A percentile compares a stretch with the other conserved stretches of the same genome.
phyloP scores from a whole-genome alignment of 2,888 invertebrate genomes.

The Euplagia quadripunctaria region DNA sequence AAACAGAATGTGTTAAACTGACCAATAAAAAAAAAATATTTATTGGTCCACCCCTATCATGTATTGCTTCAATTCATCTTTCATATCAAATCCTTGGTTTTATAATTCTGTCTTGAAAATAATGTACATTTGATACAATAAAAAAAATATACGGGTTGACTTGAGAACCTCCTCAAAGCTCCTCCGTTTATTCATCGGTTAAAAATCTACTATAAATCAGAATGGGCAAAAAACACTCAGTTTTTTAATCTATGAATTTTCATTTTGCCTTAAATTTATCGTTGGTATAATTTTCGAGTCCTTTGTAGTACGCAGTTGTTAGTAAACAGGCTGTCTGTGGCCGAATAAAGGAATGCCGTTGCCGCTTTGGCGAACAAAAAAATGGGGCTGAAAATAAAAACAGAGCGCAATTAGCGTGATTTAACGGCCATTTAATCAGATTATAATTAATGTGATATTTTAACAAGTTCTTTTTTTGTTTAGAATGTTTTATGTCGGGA shows the following conservation, averaged over 20 bases:
- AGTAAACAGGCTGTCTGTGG: constrained; percentile 82
- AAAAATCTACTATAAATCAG: constrained; percentile 23
- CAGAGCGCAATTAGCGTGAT: constrained; percentile 85
- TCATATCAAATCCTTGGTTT: neutral
- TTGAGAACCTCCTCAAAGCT: no score
- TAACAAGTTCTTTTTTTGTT: constrained; percentile 63
- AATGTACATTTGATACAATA: neutral
- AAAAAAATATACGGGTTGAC: neutral
- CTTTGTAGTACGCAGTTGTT: constrained; percentile 80
- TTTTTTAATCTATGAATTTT: constrained; percentile 52
- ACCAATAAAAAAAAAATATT: no score
- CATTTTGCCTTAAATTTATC: constrained; percentile 73
- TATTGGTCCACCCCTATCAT: neutral
- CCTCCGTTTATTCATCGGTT: no score
- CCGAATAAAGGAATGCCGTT: constrained; percentile 86
- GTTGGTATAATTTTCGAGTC: constrained; percentile 81
- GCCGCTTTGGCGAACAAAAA: constrained; percentile 65
- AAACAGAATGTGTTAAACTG: neutral
- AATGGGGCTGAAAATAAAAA: constrained; percentile 81
- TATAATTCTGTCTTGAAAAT: neutral
- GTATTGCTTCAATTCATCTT: neutral
- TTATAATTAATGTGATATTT: constrained; percentile 82
- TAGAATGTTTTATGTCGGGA: constrained; percentile 43
- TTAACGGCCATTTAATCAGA: constrained; percentile 85
- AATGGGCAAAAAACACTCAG: constrained; percentile 36